A percentile compares a stretch with the other conserved stretches of the same genome.
These are phyloP conservation scores for Drosophila colorata DNA, from an alignment of 2,888 invertebrate genomes.

Conservation along the genomic window DNA sequence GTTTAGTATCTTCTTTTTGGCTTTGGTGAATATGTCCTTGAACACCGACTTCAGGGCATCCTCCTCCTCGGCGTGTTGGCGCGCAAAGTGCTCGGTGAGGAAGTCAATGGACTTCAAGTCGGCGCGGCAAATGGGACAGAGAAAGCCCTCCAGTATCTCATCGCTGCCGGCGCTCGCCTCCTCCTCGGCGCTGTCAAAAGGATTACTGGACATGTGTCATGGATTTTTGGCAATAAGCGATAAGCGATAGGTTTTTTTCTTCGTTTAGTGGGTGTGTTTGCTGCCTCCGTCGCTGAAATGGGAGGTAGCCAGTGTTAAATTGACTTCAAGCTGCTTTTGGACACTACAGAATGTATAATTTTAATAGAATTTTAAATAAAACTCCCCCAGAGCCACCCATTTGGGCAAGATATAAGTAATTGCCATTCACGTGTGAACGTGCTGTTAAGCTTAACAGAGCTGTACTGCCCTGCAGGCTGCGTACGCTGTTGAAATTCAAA, in stretches of 20 bases:
- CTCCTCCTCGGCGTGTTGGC: conserved; percentile 94
- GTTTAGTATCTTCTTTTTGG: conserved; percentile 93
- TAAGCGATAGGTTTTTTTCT: conserved; percentile 17
- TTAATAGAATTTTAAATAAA: conserved; percentile 45
- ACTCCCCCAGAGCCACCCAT: conserved; percentile 36
- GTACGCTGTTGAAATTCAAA: conserved; percentile 7
- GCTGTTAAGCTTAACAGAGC: conserved; percentile 18
- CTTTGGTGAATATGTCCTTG: conserved; percentile 94
- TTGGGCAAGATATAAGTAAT: conserved; percentile 10
- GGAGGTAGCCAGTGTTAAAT: neutral
- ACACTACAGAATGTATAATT: conserved; percentile 9
- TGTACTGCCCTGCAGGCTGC: neutral
- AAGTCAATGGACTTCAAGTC: conserved; percentile 94
- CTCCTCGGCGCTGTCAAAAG: conserved; percentile 77
- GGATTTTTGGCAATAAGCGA: conserved; percentile 25
- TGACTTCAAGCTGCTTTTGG: neutral
- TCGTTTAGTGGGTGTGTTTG: conserved; percentile 57
- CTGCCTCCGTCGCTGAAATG: neutral
- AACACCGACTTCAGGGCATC: conserved; percentile 91
- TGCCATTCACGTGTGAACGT: conserved; percentile 40
- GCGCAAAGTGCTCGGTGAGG: conserved; percentile 95
- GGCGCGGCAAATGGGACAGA: conserved; percentile 97
- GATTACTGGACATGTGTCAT: conserved; percentile 72
- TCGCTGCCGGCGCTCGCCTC: conserved; percentile 84
- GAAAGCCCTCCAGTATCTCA: conserved; percentile 94